Base-by-base conservation (phyloP, 2,113 vertebrate species). In the Lagopus muta region DNA sequence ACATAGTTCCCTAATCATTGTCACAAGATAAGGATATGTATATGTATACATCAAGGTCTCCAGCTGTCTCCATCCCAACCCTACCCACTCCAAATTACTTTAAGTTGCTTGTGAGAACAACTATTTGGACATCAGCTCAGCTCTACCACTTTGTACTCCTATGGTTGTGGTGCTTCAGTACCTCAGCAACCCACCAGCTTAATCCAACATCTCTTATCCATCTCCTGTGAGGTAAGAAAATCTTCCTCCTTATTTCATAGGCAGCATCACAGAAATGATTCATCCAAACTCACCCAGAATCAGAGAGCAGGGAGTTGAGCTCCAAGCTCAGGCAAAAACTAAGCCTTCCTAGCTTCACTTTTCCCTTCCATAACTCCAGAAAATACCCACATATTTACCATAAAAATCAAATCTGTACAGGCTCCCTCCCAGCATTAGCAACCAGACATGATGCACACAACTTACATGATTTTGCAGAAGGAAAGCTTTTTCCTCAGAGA, bases 401-500 rank as follows among this genome's bases (percentile, higher is more conserved):
- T 32, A 1, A 27, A 22, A n/a, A 6, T 3, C 19, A 58, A 30
- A 27, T 4, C 32, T 24, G 3, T 2, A 14, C 1, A 36, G 27
- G 20, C 40, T 62, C 28, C 70, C 69, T 12, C 67, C 50, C 71
- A 82, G 66, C 74, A 57, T 1, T 14, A 10, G 73, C 16, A 17
- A 5, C 40, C 80, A 61, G 43, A 43, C 69, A 32, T 0, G 18
- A 24, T 2, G 92, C 15, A 17, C 13, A 5, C 1, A 50, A 98
- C 98, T 98, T 83, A 98, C 97, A 88, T 9, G 91, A 81, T 87
- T 94, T 91, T 90, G 38, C 96, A 71, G 81, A 97, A 97, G 47
- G 92, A 82, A n/a, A 98, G 96, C 55, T 95, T 97, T 86, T 97
- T 98, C 95, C 96, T 96, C 92, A 98, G 95, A n/a, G 80, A 97